phyloP scores from a whole-genome alignment of 1,140 invertebrate genomes.

The Nymphalis io region DNA sequence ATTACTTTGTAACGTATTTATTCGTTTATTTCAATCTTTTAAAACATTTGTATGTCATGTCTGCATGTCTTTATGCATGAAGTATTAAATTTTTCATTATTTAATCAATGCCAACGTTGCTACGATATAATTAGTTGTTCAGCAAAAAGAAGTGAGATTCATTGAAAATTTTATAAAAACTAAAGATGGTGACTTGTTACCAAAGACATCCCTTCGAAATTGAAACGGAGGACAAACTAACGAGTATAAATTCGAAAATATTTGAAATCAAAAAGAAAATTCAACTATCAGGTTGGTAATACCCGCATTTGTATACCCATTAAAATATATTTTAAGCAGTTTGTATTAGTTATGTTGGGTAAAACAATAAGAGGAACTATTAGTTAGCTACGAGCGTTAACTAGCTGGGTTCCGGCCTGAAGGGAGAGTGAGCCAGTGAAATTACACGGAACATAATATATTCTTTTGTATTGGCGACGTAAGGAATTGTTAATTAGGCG shows the following conservation, averaged over 20 bases:
- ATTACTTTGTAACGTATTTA: conserved; percentile 31
- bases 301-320: neutral
- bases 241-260: conserved; percentile 87
- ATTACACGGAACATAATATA: no score
- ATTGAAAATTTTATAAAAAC: conserved; percentile 19
- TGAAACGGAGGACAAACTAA: conserved; percentile 81
- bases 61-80: neutral
- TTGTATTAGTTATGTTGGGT: no score
- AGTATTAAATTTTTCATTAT: conserved; percentile 24
- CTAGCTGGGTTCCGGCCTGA: no score
- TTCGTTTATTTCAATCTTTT: conserved; percentile 5
- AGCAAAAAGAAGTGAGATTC: neutral
- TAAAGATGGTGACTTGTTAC: conserved; percentile 71
- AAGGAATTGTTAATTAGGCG: no score
- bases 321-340: neutral
- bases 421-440: no score
- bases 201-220: conserved; percentile 79
- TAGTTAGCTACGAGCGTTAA: no score
- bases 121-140: conserved; percentile 6
- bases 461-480: no score
- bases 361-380: no score
- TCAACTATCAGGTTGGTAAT: conserved; percentile 85
- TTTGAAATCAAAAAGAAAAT: conserved; percentile 91
- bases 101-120: conserved; percentile 53
- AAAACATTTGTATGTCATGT: no score